A percentile compares a stretch with the other conserved stretches of the same genome.
These are phyloP conservation scores for Conchocele bisecta DNA, from an alignment of 2,888 invertebrate species.

Conservation along the genomic window DNA sequence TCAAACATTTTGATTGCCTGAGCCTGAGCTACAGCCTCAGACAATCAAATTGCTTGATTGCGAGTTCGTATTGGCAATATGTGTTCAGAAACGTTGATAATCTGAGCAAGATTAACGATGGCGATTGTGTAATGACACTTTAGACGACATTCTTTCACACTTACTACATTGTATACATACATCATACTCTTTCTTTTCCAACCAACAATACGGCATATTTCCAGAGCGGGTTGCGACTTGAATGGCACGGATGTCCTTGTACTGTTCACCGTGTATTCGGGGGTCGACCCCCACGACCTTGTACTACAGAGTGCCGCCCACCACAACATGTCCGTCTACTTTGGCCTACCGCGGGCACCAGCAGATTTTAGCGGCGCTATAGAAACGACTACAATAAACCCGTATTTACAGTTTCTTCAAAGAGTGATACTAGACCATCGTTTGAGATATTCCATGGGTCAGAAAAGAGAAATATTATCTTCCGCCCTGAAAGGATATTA, in stretches of 20 bases:
- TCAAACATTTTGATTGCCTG: no score
- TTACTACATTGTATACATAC: no score
- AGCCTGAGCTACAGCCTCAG: no score
- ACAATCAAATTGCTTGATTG: no score
- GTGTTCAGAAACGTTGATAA: no score
- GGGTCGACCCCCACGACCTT: conserved; percentile 69
- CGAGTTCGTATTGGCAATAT: no score
- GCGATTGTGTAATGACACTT: no score
- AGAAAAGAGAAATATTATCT: background rate
- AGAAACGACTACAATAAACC: conserved; percentile 36
- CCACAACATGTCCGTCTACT: conserved; percentile 68
- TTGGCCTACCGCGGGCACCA: conserved; percentile 70
- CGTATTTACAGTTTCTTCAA: conserved; percentile 61
- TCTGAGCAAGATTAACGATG: no score
- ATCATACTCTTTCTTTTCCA: no score
- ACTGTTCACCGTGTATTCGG: conserved; percentile 69
- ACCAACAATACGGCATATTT: no score
- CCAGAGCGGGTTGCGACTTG: conserved; percentile 55
- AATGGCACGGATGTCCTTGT: conserved; percentile 65
- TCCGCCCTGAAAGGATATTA: conserved; percentile 39
- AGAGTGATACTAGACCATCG: conserved; percentile 66
- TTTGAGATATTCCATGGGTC: conserved; percentile 42
- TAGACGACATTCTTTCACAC: no score
- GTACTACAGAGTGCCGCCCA: conserved; percentile 62
- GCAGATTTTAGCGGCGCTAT: background rate